Evolutionary conservation across 2,797 vertebrate species (phyloP).

Genomic region (Mareca strepera): DNA sequence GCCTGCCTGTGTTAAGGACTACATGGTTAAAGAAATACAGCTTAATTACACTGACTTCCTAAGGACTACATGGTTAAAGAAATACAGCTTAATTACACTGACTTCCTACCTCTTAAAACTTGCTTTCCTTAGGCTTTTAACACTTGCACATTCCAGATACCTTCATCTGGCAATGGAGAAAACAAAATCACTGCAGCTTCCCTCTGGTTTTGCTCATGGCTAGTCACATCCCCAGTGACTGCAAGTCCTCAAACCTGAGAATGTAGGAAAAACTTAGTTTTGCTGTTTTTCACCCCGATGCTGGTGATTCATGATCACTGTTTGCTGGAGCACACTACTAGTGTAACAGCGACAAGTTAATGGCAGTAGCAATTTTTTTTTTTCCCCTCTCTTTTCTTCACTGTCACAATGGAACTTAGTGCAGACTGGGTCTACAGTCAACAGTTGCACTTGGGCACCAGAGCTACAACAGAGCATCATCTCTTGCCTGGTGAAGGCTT

Average conservation of each 20-base stretch:
- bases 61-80: background rate
- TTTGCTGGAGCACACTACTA: background rate
- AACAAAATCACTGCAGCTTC: background rate
- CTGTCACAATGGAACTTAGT: accelerated
- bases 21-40: background rate
- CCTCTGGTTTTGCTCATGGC: background rate
- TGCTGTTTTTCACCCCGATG: background rate
- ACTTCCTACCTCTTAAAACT: background rate
- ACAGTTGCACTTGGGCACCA: background rate
- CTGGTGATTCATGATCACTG: background rate
- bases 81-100: background rate
- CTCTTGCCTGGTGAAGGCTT: background rate
- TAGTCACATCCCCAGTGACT: background rate
- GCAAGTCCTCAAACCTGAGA: background rate
- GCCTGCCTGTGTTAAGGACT: background rate
- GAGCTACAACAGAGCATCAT: background rate
- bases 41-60: too few relatives aligned
- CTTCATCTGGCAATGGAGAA: background rate
- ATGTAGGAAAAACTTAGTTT: background rate
- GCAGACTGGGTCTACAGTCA: background rate
- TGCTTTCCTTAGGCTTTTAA: background rate
- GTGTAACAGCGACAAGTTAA: background rate
- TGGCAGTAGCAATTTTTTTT: background rate
- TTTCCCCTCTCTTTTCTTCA: background rate
- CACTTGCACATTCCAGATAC: background rate